Evolutionary conservation across 2,797 vertebrate species (phyloP).

Genomic region (Hippocampus kuda): DNA sequence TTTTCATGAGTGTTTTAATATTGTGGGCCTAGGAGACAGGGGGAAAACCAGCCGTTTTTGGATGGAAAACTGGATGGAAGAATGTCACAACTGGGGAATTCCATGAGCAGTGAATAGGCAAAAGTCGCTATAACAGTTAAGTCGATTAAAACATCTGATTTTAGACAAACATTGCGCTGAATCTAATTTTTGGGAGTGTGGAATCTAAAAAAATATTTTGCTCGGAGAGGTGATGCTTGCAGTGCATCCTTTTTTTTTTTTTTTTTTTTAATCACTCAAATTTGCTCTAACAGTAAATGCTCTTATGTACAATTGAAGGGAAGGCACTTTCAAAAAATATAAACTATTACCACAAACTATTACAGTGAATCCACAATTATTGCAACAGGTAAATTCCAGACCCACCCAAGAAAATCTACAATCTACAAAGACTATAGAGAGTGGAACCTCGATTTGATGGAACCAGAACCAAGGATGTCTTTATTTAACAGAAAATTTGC

Average conservation of each 20-base stretch:
- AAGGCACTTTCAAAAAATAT: background rate
- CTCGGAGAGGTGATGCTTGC: background rate
- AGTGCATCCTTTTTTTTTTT: background rate
- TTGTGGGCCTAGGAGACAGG: conserved; percentile 39
- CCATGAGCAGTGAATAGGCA: conserved; percentile 17
- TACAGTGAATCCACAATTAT: background rate
- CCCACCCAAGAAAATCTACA: background rate
- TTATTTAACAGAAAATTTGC: too few relatives aligned
- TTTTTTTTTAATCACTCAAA: conserved; percentile 10
- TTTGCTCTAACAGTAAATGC: conserved; percentile 27
- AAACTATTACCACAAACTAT: conserved; percentile 1
- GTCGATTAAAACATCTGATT: conserved; percentile 25
- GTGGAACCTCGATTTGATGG: too few relatives aligned
- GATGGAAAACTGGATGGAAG: conserved; percentile 32
- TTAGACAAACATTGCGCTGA: conserved; percentile 34
- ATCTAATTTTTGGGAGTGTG: conserved; percentile 43
- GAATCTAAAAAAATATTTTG: conserved; percentile 12
- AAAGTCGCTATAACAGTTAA: background rate
- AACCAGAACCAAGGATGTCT: too few relatives aligned
- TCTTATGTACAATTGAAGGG: conserved; percentile 7
- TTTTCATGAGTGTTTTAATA: conserved; percentile 30
- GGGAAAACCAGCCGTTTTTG: conserved; percentile 17
- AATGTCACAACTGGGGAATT: conserved; percentile 7
- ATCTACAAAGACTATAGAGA: background rate
- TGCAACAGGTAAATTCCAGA: background rate